Base-by-base conservation (phyloP, 1,140 invertebrate species). In the Pseudachorutes palmiensis region DNA sequence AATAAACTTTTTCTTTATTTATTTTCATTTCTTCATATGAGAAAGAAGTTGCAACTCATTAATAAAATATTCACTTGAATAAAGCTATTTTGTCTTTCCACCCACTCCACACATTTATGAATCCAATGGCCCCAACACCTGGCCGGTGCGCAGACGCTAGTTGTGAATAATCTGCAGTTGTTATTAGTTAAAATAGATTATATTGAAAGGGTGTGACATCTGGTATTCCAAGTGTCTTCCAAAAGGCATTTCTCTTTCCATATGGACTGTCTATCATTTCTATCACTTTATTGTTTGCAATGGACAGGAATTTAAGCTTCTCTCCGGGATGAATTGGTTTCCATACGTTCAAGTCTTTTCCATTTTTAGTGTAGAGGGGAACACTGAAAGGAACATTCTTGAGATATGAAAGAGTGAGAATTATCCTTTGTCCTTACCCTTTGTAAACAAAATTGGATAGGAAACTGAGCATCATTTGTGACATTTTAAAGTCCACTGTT, bases 261-360 rank as follows among this genome's bases (percentile, higher is more conserved):
- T 70, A 69, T 31, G 72, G 72, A 58, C 68, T 30, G 1, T 36
- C n/a, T 36, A 70, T 62, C 69, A 71, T 73, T 32, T 45, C 2
- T 26, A 69, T 65, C n/a, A n/a, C n/a, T 19, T 48, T 63, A 12
- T 48, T 45, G 51, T 66, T 65, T 5, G 9, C 51, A 16, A 55
- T 19, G 19, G 62, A 36, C 1, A 73, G 62, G 33, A 70, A 70
- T 58, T 49, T 45, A 22, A 67, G 16, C 30, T 71, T 33, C 9
- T 63, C 63, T 19, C 19, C 12, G 12, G 41, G 30, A 12, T 69
- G 33, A 2, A 66, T 51, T 14, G 64, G 32, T 5, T 65, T 26
- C 72, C 72, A 73, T 45, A 70, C 14, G 22, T 59, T 45, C 14
- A 60, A 12, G 29, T 66, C 67, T n/a, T 36, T 55, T 1, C 67